These are phyloP conservation scores for Holocentrus rufus DNA, from an alignment of 2,797 vertebrate species.

Conservation along the genomic window DNA sequence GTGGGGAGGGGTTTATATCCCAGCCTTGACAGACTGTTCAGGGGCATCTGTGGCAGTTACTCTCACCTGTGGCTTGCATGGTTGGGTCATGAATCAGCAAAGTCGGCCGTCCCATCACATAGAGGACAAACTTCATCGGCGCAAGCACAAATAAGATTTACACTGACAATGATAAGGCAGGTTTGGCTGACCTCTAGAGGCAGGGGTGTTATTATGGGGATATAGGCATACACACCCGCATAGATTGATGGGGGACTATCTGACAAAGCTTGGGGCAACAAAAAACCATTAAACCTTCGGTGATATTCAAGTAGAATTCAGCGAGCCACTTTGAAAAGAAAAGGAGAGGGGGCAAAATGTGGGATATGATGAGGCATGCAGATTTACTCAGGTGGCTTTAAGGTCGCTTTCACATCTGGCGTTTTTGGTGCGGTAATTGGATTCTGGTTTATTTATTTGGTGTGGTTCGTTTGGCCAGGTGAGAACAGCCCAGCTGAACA, in stretches of 20 bases:
- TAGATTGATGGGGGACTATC: conserved; percentile 38
- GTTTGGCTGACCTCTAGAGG: conserved; percentile 46
- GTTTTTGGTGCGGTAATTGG: too few species aligned
- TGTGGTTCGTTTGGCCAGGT: too few species aligned
- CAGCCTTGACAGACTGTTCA: conserved; percentile 55
- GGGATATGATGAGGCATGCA: background rate
- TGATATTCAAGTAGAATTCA: conserved; percentile 22
- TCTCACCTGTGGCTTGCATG: conserved; percentile 53
- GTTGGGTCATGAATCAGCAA: conserved; percentile 60
- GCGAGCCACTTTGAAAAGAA: background rate
- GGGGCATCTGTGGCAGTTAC: conserved; percentile 50
- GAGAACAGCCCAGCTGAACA: too few species aligned
- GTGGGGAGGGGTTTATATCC: conserved; percentile 32
- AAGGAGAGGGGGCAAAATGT: background rate
- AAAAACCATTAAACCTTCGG: conserved; percentile 14
- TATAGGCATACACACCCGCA: conserved; percentile 24
- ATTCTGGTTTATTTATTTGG: too few species aligned
- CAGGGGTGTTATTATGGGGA: conserved; percentile 33
- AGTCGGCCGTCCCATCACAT: conserved; percentile 48
- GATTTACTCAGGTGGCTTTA: background rate
- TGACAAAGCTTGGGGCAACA: conserved; percentile 6
- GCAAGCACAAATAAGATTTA: conserved; percentile 63
- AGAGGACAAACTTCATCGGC: conserved; percentile 67
- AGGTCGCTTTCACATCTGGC: too few species aligned
- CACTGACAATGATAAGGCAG: conserved; percentile 42